Evolutionary conservation across 2,113 vertebrate genomes (phyloP).

Genomic region (Brachypteracias leptosomus): DNA sequence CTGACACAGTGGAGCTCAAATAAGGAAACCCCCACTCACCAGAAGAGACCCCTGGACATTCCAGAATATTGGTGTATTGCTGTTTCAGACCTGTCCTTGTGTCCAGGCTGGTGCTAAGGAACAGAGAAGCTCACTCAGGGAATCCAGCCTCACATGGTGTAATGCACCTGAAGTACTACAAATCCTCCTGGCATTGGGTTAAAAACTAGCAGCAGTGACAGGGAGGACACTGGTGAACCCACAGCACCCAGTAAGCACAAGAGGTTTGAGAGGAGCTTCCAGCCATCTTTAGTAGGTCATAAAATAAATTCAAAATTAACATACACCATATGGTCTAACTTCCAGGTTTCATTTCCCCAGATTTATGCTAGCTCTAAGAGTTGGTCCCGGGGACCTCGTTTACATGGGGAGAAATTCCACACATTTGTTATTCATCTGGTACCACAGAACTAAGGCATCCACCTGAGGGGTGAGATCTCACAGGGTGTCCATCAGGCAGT

Average conservation of each 20-base stretch:
- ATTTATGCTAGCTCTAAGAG: not conserved
- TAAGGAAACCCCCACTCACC: not conserved
- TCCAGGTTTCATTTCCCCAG: not conserved
- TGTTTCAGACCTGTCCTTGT: not conserved
- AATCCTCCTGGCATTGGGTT: not conserved
- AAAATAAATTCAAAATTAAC: not conserved
- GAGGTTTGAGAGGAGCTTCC: not conserved
- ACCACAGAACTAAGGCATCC: accelerated
- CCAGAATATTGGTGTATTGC: not conserved
- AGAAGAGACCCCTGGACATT: not conserved
- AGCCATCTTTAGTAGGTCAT: not conserved
- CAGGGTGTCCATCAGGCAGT: accelerated
- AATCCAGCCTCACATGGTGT: accelerated
- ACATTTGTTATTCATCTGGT: not conserved
- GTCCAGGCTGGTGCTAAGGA: not conserved
- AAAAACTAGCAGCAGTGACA: not conserved
- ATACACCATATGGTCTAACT: accelerated
- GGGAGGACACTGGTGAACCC: not conserved
- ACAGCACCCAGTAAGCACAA: accelerated
- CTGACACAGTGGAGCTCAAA: not conserved
- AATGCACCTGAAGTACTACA: not conserved
- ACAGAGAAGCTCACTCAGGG: not conserved
- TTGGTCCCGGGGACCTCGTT: not conserved
- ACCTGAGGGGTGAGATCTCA: accelerated
- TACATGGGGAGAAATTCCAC: not conserved